Base-by-base conservation (phyloP, 2,797 vertebrate genomes). In the Botia kubotai region DNA sequence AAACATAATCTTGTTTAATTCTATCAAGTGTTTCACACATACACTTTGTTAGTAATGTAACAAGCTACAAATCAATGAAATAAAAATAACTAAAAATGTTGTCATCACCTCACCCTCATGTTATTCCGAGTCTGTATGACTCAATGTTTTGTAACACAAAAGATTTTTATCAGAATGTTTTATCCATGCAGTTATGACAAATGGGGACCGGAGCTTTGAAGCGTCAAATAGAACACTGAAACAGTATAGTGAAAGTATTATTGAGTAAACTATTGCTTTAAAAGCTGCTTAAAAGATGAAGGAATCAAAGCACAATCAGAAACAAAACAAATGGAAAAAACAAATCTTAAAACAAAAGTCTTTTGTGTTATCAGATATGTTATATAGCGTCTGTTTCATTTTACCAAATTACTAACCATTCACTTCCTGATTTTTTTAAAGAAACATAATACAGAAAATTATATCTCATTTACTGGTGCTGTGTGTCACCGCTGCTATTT, bases 1-100 rank as follows among this genome's bases (percentile, higher is more conserved):
- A 33, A 33, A 33, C 33, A 33, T 67, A 88, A 92, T 92, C 74
- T 88, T 87, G 88, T 91, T 89, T 84, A 87, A 90, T 91, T 89
- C 90, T 87, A 87, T 88, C 80, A 90, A 84, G 89, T 19, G 89
- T 87, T 90, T 92, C 87, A 26, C 23, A 0, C 14, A 11, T 33
- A n/a, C 55, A 57, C 86, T 86, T 10, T 0, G 76, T 76, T 72
- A 88, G 84, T 84, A 89, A 53, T 19, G 7, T 90, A 91, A 89
- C 86, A 83, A 90, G 90, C 90, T 81, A 89, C 87, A 62, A 62
- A 86, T 87, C 83, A 87, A 92, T 55, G n/a, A 48, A 14, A 19
- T 11, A 57, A 19, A 33, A 33, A 33, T 3, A 33, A 33, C 33
- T 33, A 33, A 33, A 33, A 33, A 33, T 33, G 33, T 33, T 33